These are phyloP conservation scores for Lepidonotus clava DNA, from an alignment of 2,888 invertebrate species.

Conservation along the genomic window DNA sequence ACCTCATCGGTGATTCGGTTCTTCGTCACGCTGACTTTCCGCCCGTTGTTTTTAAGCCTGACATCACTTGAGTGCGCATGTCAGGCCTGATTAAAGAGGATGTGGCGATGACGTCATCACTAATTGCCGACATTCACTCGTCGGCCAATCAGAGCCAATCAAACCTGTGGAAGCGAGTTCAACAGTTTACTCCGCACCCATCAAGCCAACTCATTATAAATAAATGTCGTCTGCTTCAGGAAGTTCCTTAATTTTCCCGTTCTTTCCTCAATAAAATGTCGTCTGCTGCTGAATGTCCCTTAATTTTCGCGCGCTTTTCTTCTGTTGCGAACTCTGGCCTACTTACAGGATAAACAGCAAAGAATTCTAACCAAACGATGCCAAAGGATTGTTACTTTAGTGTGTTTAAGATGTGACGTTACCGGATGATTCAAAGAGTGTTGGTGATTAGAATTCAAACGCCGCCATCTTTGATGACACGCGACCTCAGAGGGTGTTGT, in stretches of 20 bases:
- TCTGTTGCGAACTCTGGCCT: not conserved
- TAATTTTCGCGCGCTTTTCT: not conserved
- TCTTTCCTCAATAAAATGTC: not conserved
- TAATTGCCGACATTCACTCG: conserved; percentile 39
- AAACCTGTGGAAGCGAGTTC: conserved; percentile 45
- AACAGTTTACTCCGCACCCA: conserved; percentile 20
- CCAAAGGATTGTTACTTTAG: too few relatives aligned
- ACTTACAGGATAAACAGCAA: too few relatives aligned
- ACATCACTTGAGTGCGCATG: not conserved
- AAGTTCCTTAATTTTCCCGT: too few relatives aligned
- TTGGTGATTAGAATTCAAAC: too few relatives aligned
- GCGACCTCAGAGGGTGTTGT: too few relatives aligned
- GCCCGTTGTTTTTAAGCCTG: not conserved
- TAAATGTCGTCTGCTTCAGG: not conserved
- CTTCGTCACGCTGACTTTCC: not conserved
- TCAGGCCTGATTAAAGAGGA: conserved; percentile 41
- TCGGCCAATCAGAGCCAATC: conserved; percentile 14
- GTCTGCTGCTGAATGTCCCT: conserved; percentile 21
- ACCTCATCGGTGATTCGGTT: too few relatives aligned
- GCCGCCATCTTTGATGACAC: too few relatives aligned
- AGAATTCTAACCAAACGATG: too few relatives aligned
- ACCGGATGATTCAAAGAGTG: too few relatives aligned
- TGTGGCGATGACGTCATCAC: conserved; percentile 34
- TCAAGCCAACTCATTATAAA: not conserved
- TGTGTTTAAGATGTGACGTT: too few relatives aligned